Evolutionary conservation across 1,140 invertebrate genomes (phyloP).

Genomic region (Saccostrea glomerata): DNA sequence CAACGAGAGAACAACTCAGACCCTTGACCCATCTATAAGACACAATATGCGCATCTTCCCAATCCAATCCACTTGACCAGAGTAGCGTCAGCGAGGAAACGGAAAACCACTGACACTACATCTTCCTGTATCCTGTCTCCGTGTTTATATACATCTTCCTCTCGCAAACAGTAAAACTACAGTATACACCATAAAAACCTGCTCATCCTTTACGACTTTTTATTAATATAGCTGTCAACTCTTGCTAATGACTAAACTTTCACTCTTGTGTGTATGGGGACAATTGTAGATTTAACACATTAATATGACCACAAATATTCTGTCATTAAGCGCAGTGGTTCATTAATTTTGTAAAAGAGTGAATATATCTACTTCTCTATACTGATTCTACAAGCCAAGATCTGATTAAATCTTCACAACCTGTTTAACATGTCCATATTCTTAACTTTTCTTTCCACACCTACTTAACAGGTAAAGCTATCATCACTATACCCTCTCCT

Average conservation of each 20-base stretch:
- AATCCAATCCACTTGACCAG: neutral
- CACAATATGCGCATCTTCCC: neutral
- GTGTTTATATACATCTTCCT: neutral
- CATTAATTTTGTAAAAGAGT: neutral
- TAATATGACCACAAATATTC: too few species aligned
- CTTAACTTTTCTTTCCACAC: neutral
- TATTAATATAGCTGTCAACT: too few species aligned
- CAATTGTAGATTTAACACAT: too few species aligned
- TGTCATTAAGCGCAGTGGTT: too few species aligned
- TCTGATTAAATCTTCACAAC: neutral
- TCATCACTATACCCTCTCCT: neutral
- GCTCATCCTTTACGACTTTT: too few species aligned
- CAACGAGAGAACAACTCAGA: neutral
- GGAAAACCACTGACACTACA: neutral
- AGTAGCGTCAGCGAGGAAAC: neutral
- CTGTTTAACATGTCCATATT: neutral
- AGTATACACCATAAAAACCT: neutral
- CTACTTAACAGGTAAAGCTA: neutral
- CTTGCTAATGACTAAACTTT: too few species aligned
- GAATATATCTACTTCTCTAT: neutral
- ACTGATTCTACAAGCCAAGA: neutral
- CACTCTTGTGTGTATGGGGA: too few species aligned
- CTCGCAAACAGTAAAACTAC: neutral
- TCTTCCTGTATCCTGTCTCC: conserved; percentile 3
- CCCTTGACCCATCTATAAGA: neutral